Percentiles rank a stretch among this genome's conserved stretches.
Conservation (phyloP, 2,113 vertebrate genomes). For the Isichthys henryi region DNA sequence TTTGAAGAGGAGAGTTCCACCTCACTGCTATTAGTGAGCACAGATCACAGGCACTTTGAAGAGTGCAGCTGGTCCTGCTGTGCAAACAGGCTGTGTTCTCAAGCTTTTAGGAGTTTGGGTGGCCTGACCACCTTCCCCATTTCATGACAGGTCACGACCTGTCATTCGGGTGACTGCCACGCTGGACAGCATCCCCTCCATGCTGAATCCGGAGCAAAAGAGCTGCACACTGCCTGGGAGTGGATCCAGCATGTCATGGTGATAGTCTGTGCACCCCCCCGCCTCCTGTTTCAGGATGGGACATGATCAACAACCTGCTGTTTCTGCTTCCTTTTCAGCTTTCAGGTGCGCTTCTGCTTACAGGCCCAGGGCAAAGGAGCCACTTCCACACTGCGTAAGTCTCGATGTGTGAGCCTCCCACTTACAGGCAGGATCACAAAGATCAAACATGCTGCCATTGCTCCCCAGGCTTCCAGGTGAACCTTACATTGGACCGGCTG, state of each 20-base stretch:
- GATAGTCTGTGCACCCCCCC: constrained; percentile 25
- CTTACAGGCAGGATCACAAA: neutral
- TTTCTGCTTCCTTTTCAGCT: constrained; percentile 47
- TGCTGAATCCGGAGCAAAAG: constrained; percentile 73
- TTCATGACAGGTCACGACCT: constrained; percentile 62
- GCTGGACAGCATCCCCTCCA: constrained; percentile 66
- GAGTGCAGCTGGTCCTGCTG: neutral
- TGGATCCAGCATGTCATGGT: constrained; percentile 66
- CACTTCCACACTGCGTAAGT: constrained; percentile 65
- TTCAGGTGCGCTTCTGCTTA: constrained; percentile 72
- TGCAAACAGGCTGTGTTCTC: neutral
- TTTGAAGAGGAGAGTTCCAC: neutral
- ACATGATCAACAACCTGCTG: neutral
- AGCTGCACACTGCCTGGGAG: constrained; percentile 54
- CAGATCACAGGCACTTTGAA: neutral
- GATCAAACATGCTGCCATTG: neutral
- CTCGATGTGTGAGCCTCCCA: neutral
- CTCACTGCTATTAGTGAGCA: neutral
- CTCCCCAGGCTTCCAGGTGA: constrained; percentile 69
- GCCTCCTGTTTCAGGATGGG: neutral
- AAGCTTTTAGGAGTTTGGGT: neutral
- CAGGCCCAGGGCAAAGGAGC: constrained; percentile 67
- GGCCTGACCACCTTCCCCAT: neutral
- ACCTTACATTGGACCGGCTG: constrained; percentile 71
- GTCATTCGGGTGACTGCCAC: constrained; percentile 68